Percentiles rank a stretch among this genome's conserved stretches.
Evolutionary conservation across 2,888 invertebrate species (phyloP).

Genomic region (Drosophila austrosaltans): DNA sequence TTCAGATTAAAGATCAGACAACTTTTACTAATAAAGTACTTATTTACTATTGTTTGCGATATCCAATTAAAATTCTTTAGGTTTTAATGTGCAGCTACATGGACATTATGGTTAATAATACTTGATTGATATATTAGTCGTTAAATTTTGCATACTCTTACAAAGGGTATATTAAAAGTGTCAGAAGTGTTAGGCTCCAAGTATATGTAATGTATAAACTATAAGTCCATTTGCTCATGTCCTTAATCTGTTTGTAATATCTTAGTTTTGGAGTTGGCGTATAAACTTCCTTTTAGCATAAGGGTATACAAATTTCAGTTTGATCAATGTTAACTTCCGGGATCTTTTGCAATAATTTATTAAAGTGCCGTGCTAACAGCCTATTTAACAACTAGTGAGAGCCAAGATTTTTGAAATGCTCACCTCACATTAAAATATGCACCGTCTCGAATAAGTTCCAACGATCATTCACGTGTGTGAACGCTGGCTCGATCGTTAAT

Average conservation of each 20-base stretch:
- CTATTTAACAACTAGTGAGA: slow-evolving; percentile 36
- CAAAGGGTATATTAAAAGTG: too few species aligned
- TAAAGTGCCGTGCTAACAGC: slow-evolving; percentile 32
- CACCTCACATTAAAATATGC: not conserved
- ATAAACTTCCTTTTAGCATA: not conserved
- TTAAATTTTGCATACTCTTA: not conserved
- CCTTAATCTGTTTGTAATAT: too few species aligned
- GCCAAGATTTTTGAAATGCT: slow-evolving; percentile 9
- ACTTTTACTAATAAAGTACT: not conserved
- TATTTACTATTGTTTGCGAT: not conserved
- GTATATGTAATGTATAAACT: too few species aligned
- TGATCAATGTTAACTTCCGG: not conserved
- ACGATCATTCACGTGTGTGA: not conserved
- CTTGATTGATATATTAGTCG: not conserved
- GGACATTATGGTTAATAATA: not conserved
- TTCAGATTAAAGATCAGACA: not conserved
- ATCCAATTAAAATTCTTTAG: not conserved
- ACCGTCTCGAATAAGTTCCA: slow-evolving; percentile 3
- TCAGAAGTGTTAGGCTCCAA: too few species aligned
- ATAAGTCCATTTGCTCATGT: too few species aligned
- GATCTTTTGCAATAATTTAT: not conserved
- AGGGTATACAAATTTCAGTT: not conserved
- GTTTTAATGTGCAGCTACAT: not conserved
- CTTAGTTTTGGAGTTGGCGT: too few species aligned
- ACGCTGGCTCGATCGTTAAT: slow-evolving; percentile 11